phyloP scores from a whole-genome alignment of 2,113 vertebrate genomes.

The Microtus montanus region DNA sequence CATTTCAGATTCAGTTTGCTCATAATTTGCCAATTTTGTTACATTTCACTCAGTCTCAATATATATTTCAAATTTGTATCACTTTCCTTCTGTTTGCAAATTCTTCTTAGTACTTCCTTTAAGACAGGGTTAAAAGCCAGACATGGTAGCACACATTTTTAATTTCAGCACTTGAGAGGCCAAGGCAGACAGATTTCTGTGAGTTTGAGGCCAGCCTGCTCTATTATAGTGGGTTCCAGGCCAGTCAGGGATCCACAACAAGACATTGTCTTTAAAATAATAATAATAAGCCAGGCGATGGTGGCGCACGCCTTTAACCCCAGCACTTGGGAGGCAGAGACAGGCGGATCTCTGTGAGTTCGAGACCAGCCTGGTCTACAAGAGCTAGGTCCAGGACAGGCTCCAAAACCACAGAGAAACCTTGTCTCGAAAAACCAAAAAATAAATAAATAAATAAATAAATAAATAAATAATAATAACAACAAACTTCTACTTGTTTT shows the following conservation, averaged over 20 bases:
- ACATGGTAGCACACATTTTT: background rate
- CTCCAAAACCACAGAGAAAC: background rate
- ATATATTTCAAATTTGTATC: background rate
- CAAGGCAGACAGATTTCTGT: background rate
- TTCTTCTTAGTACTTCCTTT: background rate
- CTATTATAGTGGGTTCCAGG: background rate
- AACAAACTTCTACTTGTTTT: too few species aligned
- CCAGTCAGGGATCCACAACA: background rate
- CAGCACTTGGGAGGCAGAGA: too few species aligned
- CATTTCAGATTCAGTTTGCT: background rate
- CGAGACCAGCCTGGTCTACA: too few species aligned
- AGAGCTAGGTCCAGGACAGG: too few species aligned
- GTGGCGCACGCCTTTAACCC: too few species aligned
- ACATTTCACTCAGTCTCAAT: background rate
- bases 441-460: too few species aligned
- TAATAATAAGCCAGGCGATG: background rate
- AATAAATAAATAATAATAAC: too few species aligned
- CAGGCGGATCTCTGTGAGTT: too few species aligned
- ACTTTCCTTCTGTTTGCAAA: background rate
- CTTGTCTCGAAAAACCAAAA: too few species aligned
- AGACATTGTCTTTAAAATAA: background rate
- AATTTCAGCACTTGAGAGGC: background rate
- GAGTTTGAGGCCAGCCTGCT: background rate
- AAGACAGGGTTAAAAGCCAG: background rate
- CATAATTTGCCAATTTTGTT: background rate